Evolutionary conservation across 2,113 vertebrate genomes (phyloP), one percentile per base, ranked within the genome.

Genomic region (Mellivora capensis): DNA sequence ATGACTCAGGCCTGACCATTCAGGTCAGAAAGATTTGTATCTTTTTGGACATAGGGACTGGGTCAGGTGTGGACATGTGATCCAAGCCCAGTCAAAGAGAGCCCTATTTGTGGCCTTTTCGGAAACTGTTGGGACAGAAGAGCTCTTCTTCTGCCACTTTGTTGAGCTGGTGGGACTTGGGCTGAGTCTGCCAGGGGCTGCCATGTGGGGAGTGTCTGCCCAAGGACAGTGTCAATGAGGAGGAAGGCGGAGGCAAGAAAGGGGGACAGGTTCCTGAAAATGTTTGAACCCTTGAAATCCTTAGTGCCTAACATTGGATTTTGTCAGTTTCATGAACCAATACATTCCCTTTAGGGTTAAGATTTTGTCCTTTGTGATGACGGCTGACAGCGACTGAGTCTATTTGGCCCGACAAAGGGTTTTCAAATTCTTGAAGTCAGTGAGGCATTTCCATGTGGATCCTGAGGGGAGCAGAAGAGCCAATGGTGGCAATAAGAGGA

Each of bases 341-440:
- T 42, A 31, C 11, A 47, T 94, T 77, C 37, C 29, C 44, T 67
- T 80, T 39, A 25, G 25, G 62, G n/a, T 39, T 59, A 61, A 31
- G 17, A 42, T 67, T 85, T 83, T 61, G 17, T 39, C 52, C 9
- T 18, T 80, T 79, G 95, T 91, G 76, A 79, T 64, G 42, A n/a
- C 62, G 39, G 79, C 21, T 7, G 5, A 37, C 12, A 87, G 54
- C 18, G 31, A 42, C 34, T 25, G 39, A 57, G 18, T 1, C 29
- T 52, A 5, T 34, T 71, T 39, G 31, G 29, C 39, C 49, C 49
- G 17, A 37, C 25, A n/a, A 71, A 85, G 10, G 29, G 15, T 10
- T 7, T 72, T 72, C 31, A 54, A 1, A 62, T 76, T 83, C 69
- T 90, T 42, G 23, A n/a, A 64, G 25, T 31, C 2, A 7, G 11